Evolutionary conservation across 2,797 vertebrate genomes (phyloP), one percentile per base, ranked within the genome.

Genomic region (Moxostoma hubbsi): DNA sequence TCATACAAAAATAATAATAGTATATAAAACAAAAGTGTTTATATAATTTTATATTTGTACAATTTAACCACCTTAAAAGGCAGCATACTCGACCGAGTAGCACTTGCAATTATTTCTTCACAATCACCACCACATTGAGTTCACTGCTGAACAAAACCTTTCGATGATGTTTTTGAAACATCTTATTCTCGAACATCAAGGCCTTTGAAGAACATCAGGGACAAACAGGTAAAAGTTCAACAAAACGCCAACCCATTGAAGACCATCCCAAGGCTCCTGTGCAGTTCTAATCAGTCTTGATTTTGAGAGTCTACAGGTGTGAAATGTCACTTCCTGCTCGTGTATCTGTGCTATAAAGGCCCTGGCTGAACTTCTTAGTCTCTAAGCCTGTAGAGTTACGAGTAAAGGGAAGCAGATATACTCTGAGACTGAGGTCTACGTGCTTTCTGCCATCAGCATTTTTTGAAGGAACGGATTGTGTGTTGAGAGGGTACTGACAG

Each of bases 31-130:
- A 64, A 73, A 73, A 81, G 46, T 92, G 92, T 73, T 53, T 94
- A 94, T 93, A 95, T 94, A 94, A 95, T 78, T 94, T 94, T 92
- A 95, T 93, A 95, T 95, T 95, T 94, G 94, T 94, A 95, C 94
- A 95, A 92, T 90, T 93, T 89, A 93, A 91, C 89, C 93, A 92
- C 94, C 88, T 94, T 94, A 93, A 95, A 87, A 85, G 75, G 62
- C 78, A 77, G 57, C 46, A 45, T n/a, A 57, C 59, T 71, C 53
- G 43, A 65, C 69, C 70, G 63, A 15, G n/a, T 16, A 80, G 53
- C 53, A 61, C 62, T 62, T 67, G 24, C 24, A 45, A 10, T 50
- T 15, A 62, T 6, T 63, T 78, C 16, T 63, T 43, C 11, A 46
- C 24, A 24, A 24, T 24, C 24, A 24, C n/a, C 16, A 43, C n/a